phyloP scores from a whole-genome alignment of 1,140 invertebrate genomes.

The Drosophila simulans region DNA sequence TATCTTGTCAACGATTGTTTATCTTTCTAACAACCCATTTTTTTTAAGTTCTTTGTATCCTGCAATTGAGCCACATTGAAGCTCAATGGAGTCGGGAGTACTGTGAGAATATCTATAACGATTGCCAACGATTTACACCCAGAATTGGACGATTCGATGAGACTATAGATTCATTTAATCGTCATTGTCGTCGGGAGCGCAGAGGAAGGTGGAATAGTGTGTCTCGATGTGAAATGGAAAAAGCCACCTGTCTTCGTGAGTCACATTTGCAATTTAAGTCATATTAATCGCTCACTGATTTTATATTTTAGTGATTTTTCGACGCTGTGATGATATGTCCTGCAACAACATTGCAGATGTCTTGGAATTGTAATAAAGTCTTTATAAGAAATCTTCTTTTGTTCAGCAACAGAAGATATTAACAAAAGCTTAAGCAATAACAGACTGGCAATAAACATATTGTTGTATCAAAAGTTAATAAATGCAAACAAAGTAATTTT shows the following conservation, averaged over 20 bases:
- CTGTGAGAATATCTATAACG: constrained; percentile 16
- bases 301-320: constrained; percentile 15
- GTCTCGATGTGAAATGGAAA: constrained; percentile 45
- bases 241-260: constrained; percentile 39
- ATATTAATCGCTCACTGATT: not conserved
- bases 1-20: not conserved
- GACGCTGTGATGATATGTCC: constrained; percentile 35
- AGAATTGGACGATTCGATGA: constrained; percentile 29
- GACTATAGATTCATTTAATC: constrained; percentile 33
- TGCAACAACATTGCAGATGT: constrained; percentile 27
- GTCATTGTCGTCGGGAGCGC: constrained; percentile 19
- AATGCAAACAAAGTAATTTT: not conserved
- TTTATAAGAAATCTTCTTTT: not conserved
- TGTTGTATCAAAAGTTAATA: not conserved
- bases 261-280: not conserved
- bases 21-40: too few relatives aligned
- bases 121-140: constrained; percentile 13
- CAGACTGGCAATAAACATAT: not conserved
- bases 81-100: constrained; percentile 25
- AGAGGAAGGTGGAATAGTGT: constrained; percentile 33
- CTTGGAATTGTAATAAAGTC: constrained; percentile 6
- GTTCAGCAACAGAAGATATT: not conserved
- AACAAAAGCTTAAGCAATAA: not conserved
- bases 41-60: constrained; percentile 9
- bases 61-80: not conserved